phyloP scores from a whole-genome alignment of 2,888 invertebrate species.

The Eristalis intricaria region DNA sequence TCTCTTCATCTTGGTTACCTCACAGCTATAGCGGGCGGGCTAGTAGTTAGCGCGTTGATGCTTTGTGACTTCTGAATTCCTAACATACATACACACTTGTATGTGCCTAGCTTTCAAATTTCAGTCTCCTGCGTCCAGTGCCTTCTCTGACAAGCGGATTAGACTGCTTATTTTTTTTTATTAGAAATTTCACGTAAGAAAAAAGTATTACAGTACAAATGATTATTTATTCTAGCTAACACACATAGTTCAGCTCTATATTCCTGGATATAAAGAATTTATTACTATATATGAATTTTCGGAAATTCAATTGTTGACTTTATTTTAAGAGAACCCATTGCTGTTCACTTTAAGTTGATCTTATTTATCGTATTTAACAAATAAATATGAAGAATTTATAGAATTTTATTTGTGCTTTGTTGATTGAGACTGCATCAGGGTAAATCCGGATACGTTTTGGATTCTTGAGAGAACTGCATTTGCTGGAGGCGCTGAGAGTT shows the following conservation, averaged over 20 bases:
- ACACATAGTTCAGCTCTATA: conserved; percentile 20
- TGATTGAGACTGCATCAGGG: conserved; percentile 74
- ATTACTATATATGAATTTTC: conserved; percentile 38
- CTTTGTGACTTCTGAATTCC: conserved; percentile 73
- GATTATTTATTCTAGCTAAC: conserved; percentile 55
- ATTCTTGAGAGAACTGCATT: conserved; percentile 75
- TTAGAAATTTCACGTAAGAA: conserved; percentile 11
- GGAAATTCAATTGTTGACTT: conserved; percentile 29
- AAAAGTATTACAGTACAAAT: conserved; percentile 68
- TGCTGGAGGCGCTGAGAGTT: conserved; percentile 51
- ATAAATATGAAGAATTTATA: conserved; percentile 23
- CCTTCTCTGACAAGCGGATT: conserved; percentile 21
- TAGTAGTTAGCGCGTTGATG: conserved; percentile 81
- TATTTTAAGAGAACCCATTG: not conserved
- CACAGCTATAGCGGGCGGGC: conserved; percentile 82
- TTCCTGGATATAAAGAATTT: conserved; percentile 43
- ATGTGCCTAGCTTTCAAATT: not conserved
- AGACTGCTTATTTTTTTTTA: conserved; percentile 8
- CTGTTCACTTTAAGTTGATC: not conserved
- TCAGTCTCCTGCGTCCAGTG: conserved; percentile 7
- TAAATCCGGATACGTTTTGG: conserved; percentile 77
- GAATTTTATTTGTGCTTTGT: not conserved
- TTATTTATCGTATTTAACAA: conserved; percentile 1
- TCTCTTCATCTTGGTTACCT: conserved; percentile 82
- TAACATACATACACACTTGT: not conserved